Base-by-base conservation (phyloP, 1,140 invertebrate genomes). In the Drosophila simulans region DNA sequence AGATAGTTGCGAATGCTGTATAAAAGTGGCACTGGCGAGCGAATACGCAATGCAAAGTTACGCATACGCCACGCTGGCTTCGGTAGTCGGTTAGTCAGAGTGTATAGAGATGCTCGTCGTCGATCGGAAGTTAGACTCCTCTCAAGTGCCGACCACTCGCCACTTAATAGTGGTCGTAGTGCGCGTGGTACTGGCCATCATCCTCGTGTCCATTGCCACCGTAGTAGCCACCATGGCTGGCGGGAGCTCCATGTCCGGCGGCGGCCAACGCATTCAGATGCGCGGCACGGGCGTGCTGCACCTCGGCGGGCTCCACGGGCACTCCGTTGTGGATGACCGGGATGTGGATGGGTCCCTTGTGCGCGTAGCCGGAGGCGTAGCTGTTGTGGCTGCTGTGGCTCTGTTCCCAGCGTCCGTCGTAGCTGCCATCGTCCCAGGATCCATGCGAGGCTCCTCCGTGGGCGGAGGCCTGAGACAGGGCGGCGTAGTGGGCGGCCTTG, bases 291-390 rank as follows among this genome's bases (percentile, higher is more conserved):
- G 94, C 94, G 59, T 93, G 93, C 53, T 94, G 93, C 3, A 95
- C 94, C 88, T 94, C 94, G 4, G 93, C 93, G 15, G 94, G 94
- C 77, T 95, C 94, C 0, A 94, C 93, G 11, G 94, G 94, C 10
- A 93, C 93, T 22, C 94, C 94, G 58, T 94, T 93, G 56, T 93
- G 93, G 58, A 93, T 93, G 34, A 93, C 86, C 5, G 92, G 92
- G 60, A 92, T 91, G 65, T 93, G 92, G 15, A 91, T 91, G 13
- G 93, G 93, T 37, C 93, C 93, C 58, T 89, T 84, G 48, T 93
- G 84, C 66, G 90, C 92, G 15, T 90, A 79, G 22, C 80, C 77
- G 45, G 75, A 74, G 46, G 83, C 78, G 42, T 85, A 85, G 62
- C 66, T 49, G 54, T 65, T 63, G 31, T 73, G 60, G 22, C 71